These are phyloP conservation scores for Brachionus rotundiformis DNA, from an alignment of 1,140 invertebrate species.

Conservation along the genomic window DNA sequence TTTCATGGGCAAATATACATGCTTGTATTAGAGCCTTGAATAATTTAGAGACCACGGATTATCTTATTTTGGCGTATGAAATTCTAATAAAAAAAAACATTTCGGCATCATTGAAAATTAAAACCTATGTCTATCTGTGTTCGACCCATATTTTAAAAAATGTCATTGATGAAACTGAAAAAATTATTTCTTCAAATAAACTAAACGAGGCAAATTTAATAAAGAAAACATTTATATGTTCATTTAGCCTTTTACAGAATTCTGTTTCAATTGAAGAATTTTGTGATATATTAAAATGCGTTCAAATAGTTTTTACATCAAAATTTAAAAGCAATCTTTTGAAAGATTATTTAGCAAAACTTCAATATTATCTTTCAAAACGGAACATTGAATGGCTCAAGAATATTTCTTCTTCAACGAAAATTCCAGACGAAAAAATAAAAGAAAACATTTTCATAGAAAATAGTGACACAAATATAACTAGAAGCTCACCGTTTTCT, in stretches of 20 bases:
- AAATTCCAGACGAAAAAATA: neutral
- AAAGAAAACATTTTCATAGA: neutral
- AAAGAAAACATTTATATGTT: neutral
- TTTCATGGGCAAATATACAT: slow-evolving; percentile 14
- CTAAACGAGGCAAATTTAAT: neutral
- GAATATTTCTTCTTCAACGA: no score
- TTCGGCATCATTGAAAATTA: no score
- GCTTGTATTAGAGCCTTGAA: neutral
- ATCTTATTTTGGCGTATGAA: no score
- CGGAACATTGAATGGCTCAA: no score
- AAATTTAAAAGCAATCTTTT: neutral
- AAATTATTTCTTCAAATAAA: neutral
- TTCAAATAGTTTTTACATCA: no score
- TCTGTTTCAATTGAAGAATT: neutral
- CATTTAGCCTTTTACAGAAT: neutral
- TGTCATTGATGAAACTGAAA: neutral
- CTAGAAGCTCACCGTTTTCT: neutral
- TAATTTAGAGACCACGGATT: neutral
- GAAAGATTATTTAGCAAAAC: no score
- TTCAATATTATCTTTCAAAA: no score
- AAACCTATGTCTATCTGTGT: neutral
- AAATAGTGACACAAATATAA: no score
- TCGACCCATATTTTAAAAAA: slow-evolving; percentile 30
- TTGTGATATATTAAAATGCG: neutral
- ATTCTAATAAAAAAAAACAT: no score